Evolutionary conservation across 2,797 vertebrate species (phyloP).

Genomic region (Coregonus ussuriensis): DNA sequence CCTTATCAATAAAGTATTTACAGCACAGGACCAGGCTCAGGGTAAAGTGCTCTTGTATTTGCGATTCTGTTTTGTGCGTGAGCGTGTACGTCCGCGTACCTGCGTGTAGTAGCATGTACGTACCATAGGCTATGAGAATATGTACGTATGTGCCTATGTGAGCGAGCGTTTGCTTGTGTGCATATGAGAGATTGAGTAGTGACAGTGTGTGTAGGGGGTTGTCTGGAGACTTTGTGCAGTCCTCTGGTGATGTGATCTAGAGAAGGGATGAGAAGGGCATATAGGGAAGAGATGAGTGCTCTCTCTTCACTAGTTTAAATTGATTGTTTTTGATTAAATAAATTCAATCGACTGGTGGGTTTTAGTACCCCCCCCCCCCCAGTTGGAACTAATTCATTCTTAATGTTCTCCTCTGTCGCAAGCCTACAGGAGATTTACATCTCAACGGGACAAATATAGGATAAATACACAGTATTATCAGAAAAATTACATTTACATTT

Average conservation of each 20-base stretch:
- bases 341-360: neutral
- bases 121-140: neutral
- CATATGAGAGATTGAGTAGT: no score
- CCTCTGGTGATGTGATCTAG: neutral
- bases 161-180: no score
- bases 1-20: conserved; percentile 13
- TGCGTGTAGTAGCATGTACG: neutral
- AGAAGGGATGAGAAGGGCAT: neutral
- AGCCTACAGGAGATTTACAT: neutral
- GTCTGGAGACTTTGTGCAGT: neutral
- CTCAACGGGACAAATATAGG: neutral
- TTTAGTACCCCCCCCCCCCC: neutral
- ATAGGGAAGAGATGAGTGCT: neutral
- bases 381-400: neutral
- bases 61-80: neutral
- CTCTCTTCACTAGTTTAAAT: neutral
- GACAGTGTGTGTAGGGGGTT: no score
- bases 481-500: no score
- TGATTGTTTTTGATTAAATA: neutral
- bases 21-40: neutral
- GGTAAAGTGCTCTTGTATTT: neutral
- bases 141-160: neutral
- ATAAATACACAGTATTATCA: neutral
- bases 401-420: neutral
- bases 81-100: neutral